Evolutionary conservation across 2,888 invertebrate genomes (phyloP), one percentile per base, ranked within the genome.

Genomic region (Mayetiola destructor): DNA sequence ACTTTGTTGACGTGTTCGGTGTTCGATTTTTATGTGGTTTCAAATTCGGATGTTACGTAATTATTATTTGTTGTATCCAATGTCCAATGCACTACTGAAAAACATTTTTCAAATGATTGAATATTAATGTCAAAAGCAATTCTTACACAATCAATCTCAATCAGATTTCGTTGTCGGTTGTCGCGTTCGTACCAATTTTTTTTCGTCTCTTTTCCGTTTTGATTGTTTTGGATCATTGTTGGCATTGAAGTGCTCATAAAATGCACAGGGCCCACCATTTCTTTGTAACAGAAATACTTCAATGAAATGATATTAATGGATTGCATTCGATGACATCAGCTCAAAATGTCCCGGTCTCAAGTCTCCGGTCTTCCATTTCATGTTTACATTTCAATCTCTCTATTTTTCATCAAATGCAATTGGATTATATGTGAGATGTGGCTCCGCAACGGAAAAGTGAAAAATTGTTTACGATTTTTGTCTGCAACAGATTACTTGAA

Each of bases 401-500:
- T n/a, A n/a, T n/a, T n/a, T n/a, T n/a, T n/a, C n/a, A 27, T 48
- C 27, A 16, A 48, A 48, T 48, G 48, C 48, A 48, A 48, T 48
- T 48, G 48, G 48, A 48, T 48, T 48, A 48, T 16, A 37, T 37
- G 12, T 37, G 37, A 12, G n/a, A 12, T 12, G 14, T 27, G 18
- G 48, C 48, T n/a, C n/a, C 4, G 16, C n/a, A 27, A 27, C 8
- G 4, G n/a, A 27, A 48, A 48, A 14, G 27, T 48, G 48, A 48
- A 48, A 48, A 48, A 48, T 48, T 48, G 27, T 48, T 48, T 48
- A 48, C 48, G 27, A 48, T 48, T 27, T 16, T 2, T 16, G 48
- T 48, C 48, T 48, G 48, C n/a, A 48, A 48, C 27, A 23, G 48
- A 48, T 48, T 48, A 48, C 48, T 48, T 48, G 48, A 48, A 48